A percentile compares a stretch with the other conserved stretches of the same genome.
Conservation (phyloP, 2,797 vertebrate species). For the Streptopelia turtur region DNA sequence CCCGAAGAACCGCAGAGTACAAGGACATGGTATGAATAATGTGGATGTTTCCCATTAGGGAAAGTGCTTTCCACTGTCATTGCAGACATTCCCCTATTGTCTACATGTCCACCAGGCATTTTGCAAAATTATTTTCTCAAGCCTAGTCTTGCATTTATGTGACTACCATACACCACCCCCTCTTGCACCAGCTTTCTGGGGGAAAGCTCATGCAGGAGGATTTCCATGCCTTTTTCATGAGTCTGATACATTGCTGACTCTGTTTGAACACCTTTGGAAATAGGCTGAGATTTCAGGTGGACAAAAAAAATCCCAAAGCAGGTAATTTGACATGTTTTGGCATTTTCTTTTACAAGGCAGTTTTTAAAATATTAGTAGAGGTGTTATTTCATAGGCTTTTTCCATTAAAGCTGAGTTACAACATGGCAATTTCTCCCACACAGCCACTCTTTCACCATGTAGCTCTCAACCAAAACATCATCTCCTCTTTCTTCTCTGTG, state of each 20-base stretch:
- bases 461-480: not conserved
- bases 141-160: not conserved
- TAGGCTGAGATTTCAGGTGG: not conserved
- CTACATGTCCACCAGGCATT: not conserved
- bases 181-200: not conserved
- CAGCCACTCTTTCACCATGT: not conserved
- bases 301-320: not conserved
- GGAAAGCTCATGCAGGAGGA: not conserved
- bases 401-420: not conserved
- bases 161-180: not conserved
- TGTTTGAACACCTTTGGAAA: not conserved
- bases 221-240: not conserved
- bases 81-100: constrained; percentile 6
- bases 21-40: not conserved
- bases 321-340: not conserved
- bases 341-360: not conserved
- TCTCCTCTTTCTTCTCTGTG: not conserved
- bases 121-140: not conserved
- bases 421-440: not conserved
- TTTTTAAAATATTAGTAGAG: not conserved
- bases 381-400: not conserved
- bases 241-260: not conserved
- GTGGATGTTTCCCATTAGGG: constrained; percentile 53
- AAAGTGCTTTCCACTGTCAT: constrained; percentile 50
- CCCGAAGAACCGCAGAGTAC: not conserved